phyloP scores from a whole-genome alignment of 1,140 invertebrate genomes.

The Matsumurasca onukii region DNA sequence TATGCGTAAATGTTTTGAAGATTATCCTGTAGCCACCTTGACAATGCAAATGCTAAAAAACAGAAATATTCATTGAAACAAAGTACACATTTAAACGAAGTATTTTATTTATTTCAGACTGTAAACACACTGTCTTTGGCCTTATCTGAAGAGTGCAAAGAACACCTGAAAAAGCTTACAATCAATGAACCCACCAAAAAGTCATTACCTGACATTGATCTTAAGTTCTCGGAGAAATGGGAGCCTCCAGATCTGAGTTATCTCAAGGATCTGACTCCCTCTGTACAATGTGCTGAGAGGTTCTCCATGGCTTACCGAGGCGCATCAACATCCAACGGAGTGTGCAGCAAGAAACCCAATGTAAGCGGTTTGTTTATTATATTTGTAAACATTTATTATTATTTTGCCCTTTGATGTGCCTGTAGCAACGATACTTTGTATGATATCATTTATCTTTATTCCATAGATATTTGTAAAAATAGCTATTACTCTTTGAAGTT shows the following conservation, averaged over 20 bases:
- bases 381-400: too few relatives aligned
- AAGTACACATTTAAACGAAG: too few relatives aligned
- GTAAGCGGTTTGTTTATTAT: too few relatives aligned
- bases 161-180: constrained; percentile 25
- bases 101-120: constrained; percentile 50
- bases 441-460: too few relatives aligned
- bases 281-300: constrained; percentile 22
- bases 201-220: neutral
- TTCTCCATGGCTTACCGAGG: constrained; percentile 39
- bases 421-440: too few relatives aligned
- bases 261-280: constrained; percentile 25
- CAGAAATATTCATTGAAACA: too few relatives aligned
- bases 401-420: too few relatives aligned
- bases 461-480: too few relatives aligned
- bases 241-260: constrained; percentile 37
- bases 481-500: too few relatives aligned
- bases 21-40: too few relatives aligned
- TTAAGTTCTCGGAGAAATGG: constrained; percentile 17
- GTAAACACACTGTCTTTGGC: constrained; percentile 46
- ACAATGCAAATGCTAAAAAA: too few relatives aligned
- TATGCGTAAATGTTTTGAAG: too few relatives aligned
- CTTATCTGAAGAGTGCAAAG: constrained; percentile 34
- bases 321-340: neutral
- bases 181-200: constrained; percentile 10
- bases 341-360: neutral